Evolutionary conservation across 2,113 vertebrate species (phyloP).

Genomic region (Pelecanus crispus): DNA sequence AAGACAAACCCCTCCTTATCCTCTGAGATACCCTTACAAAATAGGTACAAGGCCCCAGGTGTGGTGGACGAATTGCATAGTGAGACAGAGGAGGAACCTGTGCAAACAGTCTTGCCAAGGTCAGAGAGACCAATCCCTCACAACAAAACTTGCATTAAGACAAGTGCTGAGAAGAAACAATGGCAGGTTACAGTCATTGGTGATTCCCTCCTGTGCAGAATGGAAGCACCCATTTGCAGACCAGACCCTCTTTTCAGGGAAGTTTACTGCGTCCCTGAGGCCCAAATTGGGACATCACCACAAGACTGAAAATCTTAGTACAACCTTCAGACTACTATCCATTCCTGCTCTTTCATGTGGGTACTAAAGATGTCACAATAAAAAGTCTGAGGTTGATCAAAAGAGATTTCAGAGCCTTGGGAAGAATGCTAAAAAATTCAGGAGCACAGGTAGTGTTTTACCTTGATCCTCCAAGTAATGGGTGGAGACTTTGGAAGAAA

Average conservation of each 20-base stretch:
- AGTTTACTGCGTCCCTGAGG: neutral
- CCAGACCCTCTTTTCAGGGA: neutral
- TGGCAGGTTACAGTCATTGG: fast-evolving
- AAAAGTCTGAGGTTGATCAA: neutral
- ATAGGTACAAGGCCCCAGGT: neutral
- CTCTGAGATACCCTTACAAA: neutral
- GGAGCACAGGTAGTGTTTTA: neutral
- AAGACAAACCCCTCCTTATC: neutral
- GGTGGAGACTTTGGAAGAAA: neutral
- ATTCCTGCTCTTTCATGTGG: neutral
- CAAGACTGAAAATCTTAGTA: neutral
- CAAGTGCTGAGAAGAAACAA: neutral
- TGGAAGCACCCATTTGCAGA: neutral
- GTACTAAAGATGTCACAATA: neutral
- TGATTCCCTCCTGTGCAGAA: neutral
- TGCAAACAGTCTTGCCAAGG: neutral
- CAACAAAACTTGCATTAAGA: neutral
- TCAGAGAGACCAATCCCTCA: neutral
- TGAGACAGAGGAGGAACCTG: neutral
- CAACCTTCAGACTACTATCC: neutral
- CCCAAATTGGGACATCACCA: neutral
- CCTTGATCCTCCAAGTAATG: neutral
- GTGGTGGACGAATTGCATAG: fast-evolving
- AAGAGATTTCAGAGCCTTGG: neutral
- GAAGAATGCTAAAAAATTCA: neutral